Percentiles rank a stretch among this genome's conserved stretches.
Conservation (phyloP, 2,888 invertebrate species). For the Chelonus formosanus region DNA sequence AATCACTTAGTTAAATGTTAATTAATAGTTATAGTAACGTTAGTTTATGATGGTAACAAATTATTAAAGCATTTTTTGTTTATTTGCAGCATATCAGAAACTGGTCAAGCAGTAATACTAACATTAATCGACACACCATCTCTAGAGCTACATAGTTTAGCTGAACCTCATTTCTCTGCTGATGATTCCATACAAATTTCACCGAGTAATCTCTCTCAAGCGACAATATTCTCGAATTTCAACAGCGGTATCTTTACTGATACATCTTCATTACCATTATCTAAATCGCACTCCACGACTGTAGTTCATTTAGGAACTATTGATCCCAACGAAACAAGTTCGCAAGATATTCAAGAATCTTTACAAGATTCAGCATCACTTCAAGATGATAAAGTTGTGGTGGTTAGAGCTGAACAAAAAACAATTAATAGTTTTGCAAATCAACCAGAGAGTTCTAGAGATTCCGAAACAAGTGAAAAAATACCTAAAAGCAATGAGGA, state of each 20-base stretch:
- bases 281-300: conserved; percentile 20
- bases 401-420: conserved; percentile 55
- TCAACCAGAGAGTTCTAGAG: conserved; percentile 18
- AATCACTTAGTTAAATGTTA: too few relatives aligned
- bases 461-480: conserved; percentile 25
- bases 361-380: conserved; percentile 8
- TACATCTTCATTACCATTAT: conserved; percentile 23
- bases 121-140: conserved; percentile 72
- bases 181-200: conserved; percentile 65
- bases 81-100: conserved; percentile 71
- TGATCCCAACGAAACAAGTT: conserved; percentile 11
- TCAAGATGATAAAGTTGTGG: conserved; percentile 46
- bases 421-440: conserved; percentile 35
- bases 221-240: conserved; percentile 37
- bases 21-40: too few relatives aligned
- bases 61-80: conserved; percentile 4
- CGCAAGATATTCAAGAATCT: conserved; percentile 10
- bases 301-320: conserved; percentile 1
- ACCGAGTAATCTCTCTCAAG: conserved; percentile 53
- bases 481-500: conserved; percentile 36
- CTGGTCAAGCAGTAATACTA: conserved; percentile 70
- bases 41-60: background rate
- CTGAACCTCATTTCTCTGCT: conserved; percentile 66
- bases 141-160: conserved; percentile 70
- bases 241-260: conserved; percentile 35